Percentiles rank a stretch among this genome's conserved stretches.
These are phyloP conservation scores for Baryphthengus martii DNA, from an alignment of 2,113 vertebrate genomes.

Conservation along the genomic window DNA sequence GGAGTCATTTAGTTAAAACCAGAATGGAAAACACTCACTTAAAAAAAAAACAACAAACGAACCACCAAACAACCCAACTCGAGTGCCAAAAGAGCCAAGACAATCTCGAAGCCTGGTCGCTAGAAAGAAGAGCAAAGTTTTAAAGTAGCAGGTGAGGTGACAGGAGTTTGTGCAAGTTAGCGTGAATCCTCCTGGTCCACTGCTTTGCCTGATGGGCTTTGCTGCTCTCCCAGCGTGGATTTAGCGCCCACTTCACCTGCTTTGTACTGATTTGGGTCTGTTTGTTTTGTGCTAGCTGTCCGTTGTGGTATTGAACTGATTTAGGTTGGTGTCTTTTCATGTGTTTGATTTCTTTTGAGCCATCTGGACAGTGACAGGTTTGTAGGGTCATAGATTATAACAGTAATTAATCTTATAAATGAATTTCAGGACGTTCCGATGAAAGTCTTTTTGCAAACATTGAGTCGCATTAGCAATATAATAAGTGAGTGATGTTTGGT, in stretches of 20 bases:
- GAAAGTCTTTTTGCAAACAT: not conserved
- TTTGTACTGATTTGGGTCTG: not conserved
- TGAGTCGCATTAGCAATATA: not conserved
- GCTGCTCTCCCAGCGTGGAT: not conserved
- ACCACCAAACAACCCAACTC: too few relatives aligned
- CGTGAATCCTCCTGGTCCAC: not conserved
- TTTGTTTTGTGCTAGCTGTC: not conserved
- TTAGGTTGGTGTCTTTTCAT: not conserved
- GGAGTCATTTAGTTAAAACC: not conserved
- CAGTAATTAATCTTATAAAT: not conserved
- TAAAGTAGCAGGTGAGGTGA: not conserved
- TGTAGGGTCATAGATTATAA: not conserved
- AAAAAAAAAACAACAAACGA: too few relatives aligned
- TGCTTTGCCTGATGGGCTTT: not conserved
- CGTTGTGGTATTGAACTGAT: not conserved
- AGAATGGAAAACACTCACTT: not conserved
- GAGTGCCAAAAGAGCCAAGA: not conserved
- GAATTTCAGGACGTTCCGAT: not conserved
- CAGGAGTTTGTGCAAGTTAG: not conserved
- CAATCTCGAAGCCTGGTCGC: not conserved
- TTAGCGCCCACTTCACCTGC: not conserved
- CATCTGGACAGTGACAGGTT: not conserved
- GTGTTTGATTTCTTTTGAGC: not conserved
- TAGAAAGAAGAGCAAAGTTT: not conserved
- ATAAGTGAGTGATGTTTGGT: not conserved